phyloP scores from a whole-genome alignment of 2,888 invertebrate species.

The Epistrophe grossulariae region DNA sequence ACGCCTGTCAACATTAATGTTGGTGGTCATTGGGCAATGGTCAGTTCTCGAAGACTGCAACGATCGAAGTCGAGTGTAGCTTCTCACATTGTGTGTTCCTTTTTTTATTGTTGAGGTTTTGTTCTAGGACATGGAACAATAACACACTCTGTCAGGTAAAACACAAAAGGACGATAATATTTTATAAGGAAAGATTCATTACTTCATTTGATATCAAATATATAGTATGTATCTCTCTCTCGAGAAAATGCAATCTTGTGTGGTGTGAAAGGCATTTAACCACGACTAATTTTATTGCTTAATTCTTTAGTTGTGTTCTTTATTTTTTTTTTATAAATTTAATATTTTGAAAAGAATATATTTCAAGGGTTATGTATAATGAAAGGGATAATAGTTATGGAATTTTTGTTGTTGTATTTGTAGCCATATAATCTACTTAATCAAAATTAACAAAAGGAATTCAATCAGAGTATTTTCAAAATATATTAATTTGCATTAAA shows the following conservation, averaged over 20 bases:
- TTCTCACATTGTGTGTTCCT: slow-evolving; percentile 70
- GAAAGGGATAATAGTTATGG: slow-evolving; percentile 30
- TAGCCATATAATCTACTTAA: slow-evolving; percentile 36
- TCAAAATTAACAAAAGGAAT: slow-evolving; percentile 53
- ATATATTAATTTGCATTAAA: slow-evolving; percentile 67
- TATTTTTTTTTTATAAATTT: slow-evolving; percentile 20
- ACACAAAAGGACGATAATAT: slow-evolving; percentile 69
- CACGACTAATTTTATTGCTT: slow-evolving; percentile 84
- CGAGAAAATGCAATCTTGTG: slow-evolving; percentile 45
- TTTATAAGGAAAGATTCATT: slow-evolving; percentile 79
- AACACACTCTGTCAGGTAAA: slow-evolving; percentile 70
- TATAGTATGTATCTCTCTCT: not conserved
- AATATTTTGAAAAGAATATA: slow-evolving; percentile 37
- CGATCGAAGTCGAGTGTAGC: slow-evolving; percentile 50
- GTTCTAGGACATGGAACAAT: slow-evolving; percentile 71
- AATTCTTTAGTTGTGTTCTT: slow-evolving; percentile 80
- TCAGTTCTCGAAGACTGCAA: slow-evolving; percentile 48
- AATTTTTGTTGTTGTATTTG: not conserved
- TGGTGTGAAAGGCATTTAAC: slow-evolving; percentile 82
- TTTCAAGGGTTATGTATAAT: slow-evolving; percentile 55
- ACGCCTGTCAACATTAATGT: slow-evolving; percentile 84
- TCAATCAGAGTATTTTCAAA: slow-evolving; percentile 60
- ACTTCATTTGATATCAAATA: slow-evolving; percentile 79
- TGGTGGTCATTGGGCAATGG: slow-evolving; percentile 81
- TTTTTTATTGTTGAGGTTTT: slow-evolving; percentile 41